These are phyloP conservation scores for Argopecten irradians DNA, from an alignment of 1,140 invertebrate genomes.

Conservation along the genomic window DNA sequence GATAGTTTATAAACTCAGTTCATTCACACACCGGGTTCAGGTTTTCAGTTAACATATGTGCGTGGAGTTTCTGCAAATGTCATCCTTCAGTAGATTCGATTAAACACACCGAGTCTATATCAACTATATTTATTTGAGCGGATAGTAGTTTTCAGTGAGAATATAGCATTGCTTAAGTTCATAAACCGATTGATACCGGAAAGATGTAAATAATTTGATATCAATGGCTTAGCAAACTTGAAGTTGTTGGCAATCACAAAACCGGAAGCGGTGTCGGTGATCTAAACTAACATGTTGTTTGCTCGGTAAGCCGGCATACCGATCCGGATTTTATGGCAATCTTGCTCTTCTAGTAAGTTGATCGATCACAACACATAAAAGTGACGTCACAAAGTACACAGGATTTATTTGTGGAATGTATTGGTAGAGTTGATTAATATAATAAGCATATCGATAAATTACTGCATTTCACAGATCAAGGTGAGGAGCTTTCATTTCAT, in stretches of 20 bases:
- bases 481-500: too few species aligned
- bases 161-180: too few species aligned
- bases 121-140: too few species aligned
- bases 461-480: too few species aligned
- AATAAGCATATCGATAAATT: not conserved
- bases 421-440: not conserved
- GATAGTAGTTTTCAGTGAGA: too few species aligned
- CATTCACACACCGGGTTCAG: too few species aligned
- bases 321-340: not conserved
- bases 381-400: slow-evolving; percentile 20
- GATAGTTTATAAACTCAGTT: too few species aligned
- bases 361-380: not conserved
- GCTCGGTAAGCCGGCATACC: not conserved
- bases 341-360: not conserved
- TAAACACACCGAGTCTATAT: too few species aligned
- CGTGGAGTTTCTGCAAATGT: too few species aligned
- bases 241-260: not conserved
- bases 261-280: not conserved
- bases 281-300: not conserved
- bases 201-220: not conserved
- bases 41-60: too few species aligned
- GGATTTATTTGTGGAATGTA: slow-evolving; percentile 7
- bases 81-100: too few species aligned
- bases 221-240: not conserved
- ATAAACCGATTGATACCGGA: not conserved